phyloP scores from a whole-genome alignment of 2,113 vertebrate genomes.

The Dryoscopus gambensis region DNA sequence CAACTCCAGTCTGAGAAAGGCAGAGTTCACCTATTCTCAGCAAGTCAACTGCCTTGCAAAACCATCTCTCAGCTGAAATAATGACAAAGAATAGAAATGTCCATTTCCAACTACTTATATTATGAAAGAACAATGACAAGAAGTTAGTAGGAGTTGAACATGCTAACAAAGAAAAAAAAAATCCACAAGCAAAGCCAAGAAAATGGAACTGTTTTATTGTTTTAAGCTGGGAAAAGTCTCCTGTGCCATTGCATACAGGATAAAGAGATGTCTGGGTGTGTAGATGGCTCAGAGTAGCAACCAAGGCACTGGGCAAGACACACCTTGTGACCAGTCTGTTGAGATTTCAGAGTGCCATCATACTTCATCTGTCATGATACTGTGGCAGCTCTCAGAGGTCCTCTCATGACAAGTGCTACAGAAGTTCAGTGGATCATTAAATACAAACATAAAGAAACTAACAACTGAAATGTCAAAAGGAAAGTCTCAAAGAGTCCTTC shows the following conservation, averaged over 20 bases:
- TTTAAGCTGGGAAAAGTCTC: background rate
- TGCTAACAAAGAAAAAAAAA: background rate
- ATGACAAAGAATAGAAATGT: background rate
- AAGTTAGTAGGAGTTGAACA: conserved; percentile 11
- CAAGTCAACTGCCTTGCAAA: conserved; percentile 4
- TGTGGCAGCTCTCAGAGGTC: background rate
- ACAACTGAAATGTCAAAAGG: background rate
- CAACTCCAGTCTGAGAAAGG: background rate
- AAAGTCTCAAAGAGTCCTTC: background rate
- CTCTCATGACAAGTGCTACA: background rate
- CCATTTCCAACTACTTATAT: background rate
- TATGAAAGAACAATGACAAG: background rate
- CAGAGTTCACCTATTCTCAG: background rate
- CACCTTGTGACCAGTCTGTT: background rate
- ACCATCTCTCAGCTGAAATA: background rate
- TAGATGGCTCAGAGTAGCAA: background rate
- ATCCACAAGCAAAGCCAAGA: background rate
- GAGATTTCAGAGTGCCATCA: background rate
- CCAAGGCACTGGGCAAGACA: background rate
- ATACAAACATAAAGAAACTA: background rate
- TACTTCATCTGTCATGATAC: background rate
- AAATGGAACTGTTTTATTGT: background rate
- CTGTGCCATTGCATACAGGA: background rate
- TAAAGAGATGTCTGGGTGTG: background rate
- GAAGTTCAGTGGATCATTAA: background rate